Base-by-base conservation (phyloP, 92 coral and sea anemone genomes). In the Ricordea florida region DNA sequence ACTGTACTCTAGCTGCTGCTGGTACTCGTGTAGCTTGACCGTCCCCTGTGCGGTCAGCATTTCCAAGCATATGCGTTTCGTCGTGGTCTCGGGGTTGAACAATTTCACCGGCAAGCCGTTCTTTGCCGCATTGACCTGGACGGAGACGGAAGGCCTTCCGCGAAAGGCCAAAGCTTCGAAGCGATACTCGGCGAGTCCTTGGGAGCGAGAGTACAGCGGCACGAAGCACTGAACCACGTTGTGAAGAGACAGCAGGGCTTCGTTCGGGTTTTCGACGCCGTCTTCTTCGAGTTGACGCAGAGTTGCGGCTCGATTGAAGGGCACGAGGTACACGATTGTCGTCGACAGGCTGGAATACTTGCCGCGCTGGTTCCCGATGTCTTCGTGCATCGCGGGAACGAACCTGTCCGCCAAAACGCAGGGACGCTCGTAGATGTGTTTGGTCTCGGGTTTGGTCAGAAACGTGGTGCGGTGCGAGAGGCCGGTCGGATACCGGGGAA, bases 151-250 rank as follows among this genome's bases (percentile, higher is more conserved):
- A 4, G n/a, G 35, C 15, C 43, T 62, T 0, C 51, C 25, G 11
- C 69, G 69, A 40, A 62, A 38, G 13, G 37, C 69, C 25, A 41
- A 3, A 2, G 36, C 69, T 15, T 62, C 69, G 36, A 40, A 62
- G 5, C 51, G 36, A 6, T 62, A 62, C 23, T 62, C 69, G 9
- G 15, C 14, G 23, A 62, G 15, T 10, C 67, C 67, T 18, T 62
- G 35, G 3, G 48, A 3, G 27, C 16, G 6, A 6, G 38, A 40
- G 16, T 13, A 24, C 13, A 62, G 2, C 0, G 69, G 69, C 25
- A 62, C 35, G 52, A 24, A 1, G 20, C 69, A 62, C 27, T 62
- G 34, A 1, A 40, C 52, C 50, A 41, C 69, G 16, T 62, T 62
- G 37, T 41, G 37, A 1, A 62, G 18, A 14, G 25, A 25, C 51